Evolutionary conservation across 2,888 invertebrate genomes (phyloP).

Genomic region (Nemotelus nigrinus): DNA sequence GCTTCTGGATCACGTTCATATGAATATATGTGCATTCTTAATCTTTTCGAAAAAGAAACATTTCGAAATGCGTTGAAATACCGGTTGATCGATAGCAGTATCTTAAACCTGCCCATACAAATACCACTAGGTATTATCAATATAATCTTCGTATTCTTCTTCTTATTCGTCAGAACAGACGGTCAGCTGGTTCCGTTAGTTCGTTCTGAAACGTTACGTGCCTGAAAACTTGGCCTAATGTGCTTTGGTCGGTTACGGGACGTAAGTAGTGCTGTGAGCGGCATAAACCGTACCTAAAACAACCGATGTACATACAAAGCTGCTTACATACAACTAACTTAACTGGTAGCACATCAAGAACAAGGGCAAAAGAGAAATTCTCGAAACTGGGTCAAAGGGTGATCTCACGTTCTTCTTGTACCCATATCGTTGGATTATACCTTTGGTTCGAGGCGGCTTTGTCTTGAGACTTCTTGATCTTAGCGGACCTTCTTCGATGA

Average conservation of each 20-base stretch:
- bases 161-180: slow-evolving; percentile 29
- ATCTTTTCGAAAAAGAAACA: slow-evolving; percentile 21
- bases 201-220: slow-evolving; percentile 32
- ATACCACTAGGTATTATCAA: neutral
- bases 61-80: slow-evolving; percentile 26
- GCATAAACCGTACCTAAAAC: slow-evolving; percentile 11
- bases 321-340: neutral
- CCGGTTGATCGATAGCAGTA: neutral
- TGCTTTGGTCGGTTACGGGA: neutral
- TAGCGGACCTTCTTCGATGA: too few species aligned
- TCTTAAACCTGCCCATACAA: neutral
- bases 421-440: neutral
- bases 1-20: neutral
- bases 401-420: slow-evolving; percentile 41
- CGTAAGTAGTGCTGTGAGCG: neutral
- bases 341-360: slow-evolving; percentile 42
- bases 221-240: neutral
- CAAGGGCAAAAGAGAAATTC: slow-evolving; percentile 47
- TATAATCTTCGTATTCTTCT: neutral
- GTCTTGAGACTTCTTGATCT: slow-evolving; percentile 15
- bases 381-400: slow-evolving; percentile 45
- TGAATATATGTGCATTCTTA: slow-evolving; percentile 14
- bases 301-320: neutral
- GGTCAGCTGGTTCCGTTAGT: slow-evolving; percentile 35
- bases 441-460: neutral